Evolutionary conservation across 2,113 vertebrate genomes (phyloP), one percentile per base, ranked within the genome.

Genomic region (Falcunculus frontatus): DNA sequence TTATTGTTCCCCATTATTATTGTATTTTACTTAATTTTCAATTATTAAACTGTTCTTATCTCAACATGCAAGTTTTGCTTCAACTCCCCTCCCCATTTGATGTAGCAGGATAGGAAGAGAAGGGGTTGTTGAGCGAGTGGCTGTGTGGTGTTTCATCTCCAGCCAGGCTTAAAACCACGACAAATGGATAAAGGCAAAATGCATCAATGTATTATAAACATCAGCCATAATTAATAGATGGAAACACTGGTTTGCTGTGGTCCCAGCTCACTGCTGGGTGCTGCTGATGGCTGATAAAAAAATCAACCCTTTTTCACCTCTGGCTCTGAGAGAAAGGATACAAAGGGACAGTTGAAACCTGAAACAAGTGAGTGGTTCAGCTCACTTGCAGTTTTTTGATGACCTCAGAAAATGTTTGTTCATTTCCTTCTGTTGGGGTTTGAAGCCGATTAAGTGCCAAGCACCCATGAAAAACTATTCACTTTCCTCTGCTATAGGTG

Each of bases 71-170:
- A 37, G 53, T 23, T 27, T 37, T 59, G 14, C 21, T 32, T 17
- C 37, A 35, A 9, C 25, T 67, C 13, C 68, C 11, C 33, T 60
- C 27, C 32, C 33, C 53, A 33, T 44, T 60, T 11, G 9, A 11
- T 0, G 2, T 16, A 22, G 18, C 18, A 44, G 33, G 39, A 55
- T 29, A 68, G 37, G 73, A 37, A 29, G 22, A 37, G 33, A 37
- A 59, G 22, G 20, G 11, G 22, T 0, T 1, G 1, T 5, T 27
- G 46, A 33, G 33, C 0, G 0, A 77, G 17, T 50, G 44, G 11
- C 37, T 68, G 7, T 37, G 33, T 15, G 32, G 7, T 22, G 44
- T 15, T 59, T 29, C 63, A 44, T 37, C 37, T 68, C 22, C 46
- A 86, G 22, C 21, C 0, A 0, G 46, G 14, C 27, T 68, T 37